Conservation (phyloP, 2,888 invertebrate species). For the Orchestes rusci region DNA sequence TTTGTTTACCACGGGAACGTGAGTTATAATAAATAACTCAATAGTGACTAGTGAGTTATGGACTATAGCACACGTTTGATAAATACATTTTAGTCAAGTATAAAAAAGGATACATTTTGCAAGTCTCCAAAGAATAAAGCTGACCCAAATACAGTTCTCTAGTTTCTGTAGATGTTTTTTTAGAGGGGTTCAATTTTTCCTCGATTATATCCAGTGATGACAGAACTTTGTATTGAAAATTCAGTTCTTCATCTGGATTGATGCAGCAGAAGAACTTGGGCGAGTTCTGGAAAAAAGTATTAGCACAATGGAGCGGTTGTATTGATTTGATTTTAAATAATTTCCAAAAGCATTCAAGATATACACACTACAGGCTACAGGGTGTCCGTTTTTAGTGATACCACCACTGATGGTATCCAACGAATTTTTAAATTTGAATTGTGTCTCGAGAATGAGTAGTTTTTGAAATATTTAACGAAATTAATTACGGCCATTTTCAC, state of each 20-base stretch:
- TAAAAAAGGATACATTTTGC: constrained; percentile 72
- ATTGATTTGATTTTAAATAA: not conserved
- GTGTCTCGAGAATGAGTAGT: too few species aligned
- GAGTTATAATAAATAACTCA: too few species aligned
- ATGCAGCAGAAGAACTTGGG: constrained; percentile 79
- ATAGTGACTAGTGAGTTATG: too few species aligned
- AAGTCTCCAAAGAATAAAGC: constrained; percentile 89
- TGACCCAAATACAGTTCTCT: constrained; percentile 87
- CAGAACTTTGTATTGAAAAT: constrained; percentile 90
- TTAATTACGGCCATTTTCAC: too few species aligned
- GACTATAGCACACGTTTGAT: too few species aligned
- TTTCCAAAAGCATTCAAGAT: too few species aligned
- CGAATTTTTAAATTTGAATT: too few species aligned
- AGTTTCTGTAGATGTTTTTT: constrained; percentile 63
- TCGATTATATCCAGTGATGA: constrained; percentile 87
- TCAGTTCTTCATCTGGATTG: constrained; percentile 74
- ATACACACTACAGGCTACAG: too few species aligned
- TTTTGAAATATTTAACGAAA: too few species aligned
- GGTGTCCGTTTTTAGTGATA: too few species aligned
- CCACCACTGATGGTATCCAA: too few species aligned
- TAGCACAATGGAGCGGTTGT: not conserved
- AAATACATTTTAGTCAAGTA: constrained; percentile 4
- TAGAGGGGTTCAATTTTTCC: constrained; percentile 62
- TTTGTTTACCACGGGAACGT: too few species aligned
- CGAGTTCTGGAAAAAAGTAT: constrained; percentile 64